Evolutionary conservation across 2,113 vertebrate species (phyloP), one percentile per base, ranked within the genome.

Genomic region (Lasiurus cinereus): DNA sequence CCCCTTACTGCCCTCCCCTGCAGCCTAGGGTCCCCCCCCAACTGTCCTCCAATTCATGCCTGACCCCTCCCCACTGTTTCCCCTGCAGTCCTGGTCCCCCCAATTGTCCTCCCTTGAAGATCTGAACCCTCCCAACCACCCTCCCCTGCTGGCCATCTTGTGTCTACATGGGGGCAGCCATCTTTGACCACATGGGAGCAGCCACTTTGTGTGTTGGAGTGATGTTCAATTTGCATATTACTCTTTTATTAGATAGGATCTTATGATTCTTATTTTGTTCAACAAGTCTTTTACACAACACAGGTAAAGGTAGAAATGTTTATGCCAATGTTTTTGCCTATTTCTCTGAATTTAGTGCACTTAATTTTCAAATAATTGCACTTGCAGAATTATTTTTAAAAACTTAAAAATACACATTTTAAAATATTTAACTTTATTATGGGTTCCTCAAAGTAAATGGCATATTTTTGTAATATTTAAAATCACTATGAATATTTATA

Each of bases 381-480:
- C 14, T 27, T 46, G 1, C 15, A 52, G 29, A 3, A 62, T 0
- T 3, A 83, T 33, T 88, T 88, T 66, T 19, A 36, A 89, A 74
- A 62, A 79, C 0, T 31, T 69, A 78, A 76, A 72, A 69, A 64
- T 64, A 31, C 29, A 31, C 2, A 76, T 67, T 50, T 86, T 77
- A 36, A 33, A 54, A 43, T 29, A 31, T 72, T 74, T 80, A 72
- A 88, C 59, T 92, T 93, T 77, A 64, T 85, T 94, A 82, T 72
- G 24, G 18, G 83, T 43, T 1, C 0, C 36, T 77, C 33, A 70
- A 77, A 82, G 16, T 48, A 66, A 74, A 39, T 82, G 2, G 7
- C 0, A n/a, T 76, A 82, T 66, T 94, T 84, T 76, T 19, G 1
- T 78, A 78, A 50, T 0, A 84, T 54, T 79, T 33, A 29, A 83